Conservation (phyloP, 2,797 vertebrate species). For the Erpetoichthys calabaricus region DNA sequence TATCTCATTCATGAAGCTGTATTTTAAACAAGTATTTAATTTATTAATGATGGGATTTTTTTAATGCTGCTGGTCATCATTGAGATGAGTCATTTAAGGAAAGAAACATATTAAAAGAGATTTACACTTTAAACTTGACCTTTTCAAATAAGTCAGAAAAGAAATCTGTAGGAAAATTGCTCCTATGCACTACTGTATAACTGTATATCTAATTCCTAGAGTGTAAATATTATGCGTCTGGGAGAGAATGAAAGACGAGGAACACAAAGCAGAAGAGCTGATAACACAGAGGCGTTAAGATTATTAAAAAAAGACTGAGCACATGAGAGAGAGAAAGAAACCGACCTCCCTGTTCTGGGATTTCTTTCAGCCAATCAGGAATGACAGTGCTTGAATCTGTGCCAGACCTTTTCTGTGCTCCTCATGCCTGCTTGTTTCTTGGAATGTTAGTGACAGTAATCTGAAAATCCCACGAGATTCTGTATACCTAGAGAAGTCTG, state of each 20-base stretch:
- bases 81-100: too few species aligned
- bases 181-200: too few species aligned
- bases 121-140: too few species aligned
- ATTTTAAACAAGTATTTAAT: too few species aligned
- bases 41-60: too few species aligned
- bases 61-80: too few species aligned
- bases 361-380: neutral
- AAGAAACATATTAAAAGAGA: too few species aligned
- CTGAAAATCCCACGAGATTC: neutral
- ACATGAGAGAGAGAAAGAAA: neutral
- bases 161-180: too few species aligned
- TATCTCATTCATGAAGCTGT: too few species aligned
- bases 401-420: neutral
- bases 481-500: too few species aligned
- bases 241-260: neutral
- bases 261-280: too few species aligned
- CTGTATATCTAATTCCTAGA: neutral
- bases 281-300: neutral
- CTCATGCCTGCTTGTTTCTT: neutral
- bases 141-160: too few species aligned
- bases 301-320: neutral
- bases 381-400: neutral
- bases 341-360: neutral
- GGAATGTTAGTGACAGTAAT: constrained; percentile 1
- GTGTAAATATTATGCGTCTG: neutral